Percentiles rank a stretch among this genome's conserved stretches.
Evolutionary conservation across 2,113 vertebrate genomes (phyloP).

Genomic region (Loxodonta africana): DNA sequence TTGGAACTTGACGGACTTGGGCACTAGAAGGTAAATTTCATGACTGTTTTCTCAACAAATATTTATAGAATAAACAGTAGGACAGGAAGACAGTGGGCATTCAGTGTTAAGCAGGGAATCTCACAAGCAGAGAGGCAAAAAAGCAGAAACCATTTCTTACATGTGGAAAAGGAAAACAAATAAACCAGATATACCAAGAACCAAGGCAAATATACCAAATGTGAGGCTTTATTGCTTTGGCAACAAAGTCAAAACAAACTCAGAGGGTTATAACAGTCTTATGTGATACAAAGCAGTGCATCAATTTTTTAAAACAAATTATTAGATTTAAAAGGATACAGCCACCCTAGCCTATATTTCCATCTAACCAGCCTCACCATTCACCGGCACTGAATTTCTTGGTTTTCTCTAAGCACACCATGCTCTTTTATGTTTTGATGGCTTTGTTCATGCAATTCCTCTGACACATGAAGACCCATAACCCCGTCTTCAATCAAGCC

Average conservation of each 20-base stretch:
- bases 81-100: neutral
- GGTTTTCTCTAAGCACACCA: neutral
- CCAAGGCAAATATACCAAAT: neutral
- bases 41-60: conserved; percentile 61
- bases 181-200: neutral
- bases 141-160: conserved; percentile 30
- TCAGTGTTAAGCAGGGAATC: neutral
- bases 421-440: neutral
- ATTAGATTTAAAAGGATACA: neutral
- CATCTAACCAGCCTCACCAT: neutral
- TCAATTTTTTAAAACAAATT: conserved; percentile 33
- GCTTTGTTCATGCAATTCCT: neutral
- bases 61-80: conserved; percentile 11
- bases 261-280: neutral
- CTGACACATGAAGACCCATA: neutral
- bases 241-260: conserved; percentile 20
- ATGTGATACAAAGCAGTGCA: conserved; percentile 3
- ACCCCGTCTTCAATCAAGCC: neutral
- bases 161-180: conserved; percentile 35
- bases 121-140: conserved; percentile 17
- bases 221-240: conserved; percentile 16
- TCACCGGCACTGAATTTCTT: neutral
- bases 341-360: neutral
- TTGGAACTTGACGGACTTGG: neutral
- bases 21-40: conserved; percentile 14